Conservation (phyloP, 2,888 invertebrate species). For the Perithous albicinctus region DNA sequence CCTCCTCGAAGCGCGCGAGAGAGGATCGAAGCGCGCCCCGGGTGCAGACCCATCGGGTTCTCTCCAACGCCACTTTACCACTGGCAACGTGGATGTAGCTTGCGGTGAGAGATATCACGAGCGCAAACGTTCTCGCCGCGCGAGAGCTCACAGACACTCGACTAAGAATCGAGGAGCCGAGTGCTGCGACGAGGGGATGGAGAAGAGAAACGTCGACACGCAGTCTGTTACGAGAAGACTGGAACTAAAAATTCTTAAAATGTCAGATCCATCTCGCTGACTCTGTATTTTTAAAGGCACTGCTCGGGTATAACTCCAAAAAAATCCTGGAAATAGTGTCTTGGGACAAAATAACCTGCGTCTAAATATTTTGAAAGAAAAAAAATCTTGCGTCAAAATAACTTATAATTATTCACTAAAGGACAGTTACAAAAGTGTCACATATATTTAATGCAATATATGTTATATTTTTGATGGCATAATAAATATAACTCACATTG, state of each 20-base stretch:
- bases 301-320: too few relatives aligned
- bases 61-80: conserved; percentile 54
- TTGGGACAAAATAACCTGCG: too few relatives aligned
- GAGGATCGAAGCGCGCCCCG: conserved; percentile 51
- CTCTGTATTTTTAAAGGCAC: conserved; percentile 16
- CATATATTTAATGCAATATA: too few relatives aligned
- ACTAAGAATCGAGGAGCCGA: conserved; percentile 32
- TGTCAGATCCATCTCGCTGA: conserved; percentile 9
- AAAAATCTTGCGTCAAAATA: too few relatives aligned
- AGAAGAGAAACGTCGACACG: conserved; percentile 52
- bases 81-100: conserved; percentile 12
- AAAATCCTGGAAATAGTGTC: too few relatives aligned
- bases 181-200: conserved; percentile 21
- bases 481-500: too few relatives aligned
- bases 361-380: too few relatives aligned
- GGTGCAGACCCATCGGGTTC: conserved; percentile 55
- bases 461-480: too few relatives aligned
- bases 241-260: conserved; percentile 16
- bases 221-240: conserved; percentile 45
- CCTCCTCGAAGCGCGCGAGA: conserved; percentile 37
- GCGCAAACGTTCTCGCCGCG: conserved; percentile 31
- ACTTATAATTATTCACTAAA: too few relatives aligned
- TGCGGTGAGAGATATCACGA: conserved; percentile 34
- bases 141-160: background rate
- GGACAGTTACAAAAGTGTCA: too few relatives aligned